phyloP scores from a whole-genome alignment of 1,140 invertebrate species.

The Cephus cinctus region DNA sequence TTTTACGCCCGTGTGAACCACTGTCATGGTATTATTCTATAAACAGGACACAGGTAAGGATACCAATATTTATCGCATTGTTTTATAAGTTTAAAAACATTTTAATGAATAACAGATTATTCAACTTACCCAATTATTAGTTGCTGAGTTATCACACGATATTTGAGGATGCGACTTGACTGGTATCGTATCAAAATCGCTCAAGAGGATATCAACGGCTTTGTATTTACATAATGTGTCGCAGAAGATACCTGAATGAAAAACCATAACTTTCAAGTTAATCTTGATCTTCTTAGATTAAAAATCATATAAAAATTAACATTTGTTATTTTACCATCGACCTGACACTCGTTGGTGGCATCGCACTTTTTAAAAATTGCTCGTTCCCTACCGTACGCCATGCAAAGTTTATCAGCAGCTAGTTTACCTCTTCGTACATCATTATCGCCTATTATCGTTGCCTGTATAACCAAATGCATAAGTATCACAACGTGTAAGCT shows the following conservation, averaged over 20 bases:
- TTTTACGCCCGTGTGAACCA: slow-evolving; percentile 14
- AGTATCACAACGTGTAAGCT: background rate
- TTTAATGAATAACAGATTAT: background rate
- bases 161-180: background rate
- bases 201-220: slow-evolving; percentile 20
- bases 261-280: no score
- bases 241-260: slow-evolving; percentile 12
- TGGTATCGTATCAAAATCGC: slow-evolving; percentile 16
- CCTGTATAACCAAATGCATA: no score
- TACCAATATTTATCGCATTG: background rate
- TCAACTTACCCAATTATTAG: background rate
- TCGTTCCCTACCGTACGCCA: slow-evolving; percentile 28
- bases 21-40: slow-evolving; percentile 15
- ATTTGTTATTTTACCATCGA: slow-evolving; percentile 25
- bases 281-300: background rate
- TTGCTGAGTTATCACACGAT: background rate
- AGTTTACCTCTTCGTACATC: slow-evolving; percentile 20
- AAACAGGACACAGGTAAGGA: background rate
- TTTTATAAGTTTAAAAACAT: background rate
- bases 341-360: slow-evolving; percentile 18
- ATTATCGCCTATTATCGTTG: slow-evolving; percentile 30
- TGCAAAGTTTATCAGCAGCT: slow-evolving; percentile 23
- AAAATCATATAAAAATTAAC: background rate
- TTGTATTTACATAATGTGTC: slow-evolving; percentile 8
- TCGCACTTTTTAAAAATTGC: slow-evolving; percentile 28